phyloP scores from a whole-genome alignment of 2,797 vertebrate species.

The Danio jaintianensis region DNA sequence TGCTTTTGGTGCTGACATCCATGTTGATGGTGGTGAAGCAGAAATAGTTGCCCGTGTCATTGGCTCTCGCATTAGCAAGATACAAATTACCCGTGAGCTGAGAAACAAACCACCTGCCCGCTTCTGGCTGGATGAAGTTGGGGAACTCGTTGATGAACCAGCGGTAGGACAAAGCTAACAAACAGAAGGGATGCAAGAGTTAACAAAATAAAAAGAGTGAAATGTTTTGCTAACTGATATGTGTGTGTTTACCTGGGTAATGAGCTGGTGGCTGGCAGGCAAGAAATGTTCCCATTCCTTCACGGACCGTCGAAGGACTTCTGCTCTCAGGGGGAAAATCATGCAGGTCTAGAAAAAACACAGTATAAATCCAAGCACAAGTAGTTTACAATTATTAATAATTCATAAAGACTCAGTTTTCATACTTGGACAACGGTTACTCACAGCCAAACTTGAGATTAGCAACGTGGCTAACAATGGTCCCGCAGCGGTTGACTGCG shows the following conservation, averaged over 20 bases:
- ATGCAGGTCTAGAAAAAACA: constrained; percentile 84
- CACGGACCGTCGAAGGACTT: constrained; percentile 85
- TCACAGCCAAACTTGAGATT: constrained; percentile 95
- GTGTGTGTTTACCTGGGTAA: constrained; percentile 86
- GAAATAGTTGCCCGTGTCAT: constrained; percentile 90
- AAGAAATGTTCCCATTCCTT: constrained; percentile 88
- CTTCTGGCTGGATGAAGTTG: constrained; percentile 86
- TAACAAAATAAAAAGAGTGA: background rate
- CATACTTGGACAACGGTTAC: constrained; percentile 58
- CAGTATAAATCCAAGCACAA: background rate
- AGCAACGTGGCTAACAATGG: constrained; percentile 90
- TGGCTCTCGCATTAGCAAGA: constrained; percentile 86
- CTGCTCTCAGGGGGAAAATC: constrained; percentile 91
- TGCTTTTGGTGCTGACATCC: constrained; percentile 93
- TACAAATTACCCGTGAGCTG: constrained; percentile 95
- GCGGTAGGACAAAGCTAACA: constrained; percentile 89
- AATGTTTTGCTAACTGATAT: background rate
- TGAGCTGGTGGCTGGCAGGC: constrained; percentile 92
- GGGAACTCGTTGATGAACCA: constrained; percentile 97
- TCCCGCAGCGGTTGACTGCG: constrained; percentile 90
- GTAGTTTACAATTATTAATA: background rate
- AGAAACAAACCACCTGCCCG: constrained; percentile 89
- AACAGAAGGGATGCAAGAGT: constrained; percentile 11
- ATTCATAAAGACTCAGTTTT: background rate
- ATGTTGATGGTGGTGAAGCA: constrained; percentile 95